Base-by-base conservation (phyloP, 2,797 vertebrate species). In the Furcifer pardalis region DNA sequence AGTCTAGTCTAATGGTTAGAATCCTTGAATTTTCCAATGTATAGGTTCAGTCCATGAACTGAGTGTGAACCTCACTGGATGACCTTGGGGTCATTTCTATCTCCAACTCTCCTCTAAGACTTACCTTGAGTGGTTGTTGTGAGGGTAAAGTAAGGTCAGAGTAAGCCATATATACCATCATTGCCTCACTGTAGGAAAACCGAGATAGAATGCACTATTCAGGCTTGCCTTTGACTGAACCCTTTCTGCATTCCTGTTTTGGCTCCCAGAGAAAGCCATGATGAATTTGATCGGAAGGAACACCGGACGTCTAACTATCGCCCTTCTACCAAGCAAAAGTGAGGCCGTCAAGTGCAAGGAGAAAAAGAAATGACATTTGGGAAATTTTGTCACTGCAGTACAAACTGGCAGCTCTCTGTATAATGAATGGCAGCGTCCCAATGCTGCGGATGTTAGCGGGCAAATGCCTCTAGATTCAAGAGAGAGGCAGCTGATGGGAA, bases 271-370 rank as follows among this genome's bases (percentile, higher is more conserved):
- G 98, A 99, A 95, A 98, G 97, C 91, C 99, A 99, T 84, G 97
- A 98, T 95, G 96, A 97, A 93, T 98, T 97, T 94, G 98, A 99
- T 84, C 95, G 97, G 92, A 97, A 96, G 94, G 98, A 99, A 85
- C 99, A 99, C 91, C 96, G 86, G 88, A 97, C 97, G 37, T 95
- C 95, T 52, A 94, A 91, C 89, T 99, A 98, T 93, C 93, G 84
- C 27, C 95, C 95, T 37, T 96, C 96, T 25, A 93, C 89, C 90
- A 97, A 93, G 89, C 79, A 91, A 56, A 90, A 93, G 68, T 88
- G 82, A 88, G 66, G 49, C 37, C 59, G 15, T 5, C 4, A 6
- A 25, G 83, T 40, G 75, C 7, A 65, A 62, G 73, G 65, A 42
- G 25, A 5, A 71, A 71, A 42, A 82, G 76, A 76, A 78, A 86